phyloP scores from a whole-genome alignment of 2,797 vertebrate genomes.

The Hoplostethus mediterraneus region DNA sequence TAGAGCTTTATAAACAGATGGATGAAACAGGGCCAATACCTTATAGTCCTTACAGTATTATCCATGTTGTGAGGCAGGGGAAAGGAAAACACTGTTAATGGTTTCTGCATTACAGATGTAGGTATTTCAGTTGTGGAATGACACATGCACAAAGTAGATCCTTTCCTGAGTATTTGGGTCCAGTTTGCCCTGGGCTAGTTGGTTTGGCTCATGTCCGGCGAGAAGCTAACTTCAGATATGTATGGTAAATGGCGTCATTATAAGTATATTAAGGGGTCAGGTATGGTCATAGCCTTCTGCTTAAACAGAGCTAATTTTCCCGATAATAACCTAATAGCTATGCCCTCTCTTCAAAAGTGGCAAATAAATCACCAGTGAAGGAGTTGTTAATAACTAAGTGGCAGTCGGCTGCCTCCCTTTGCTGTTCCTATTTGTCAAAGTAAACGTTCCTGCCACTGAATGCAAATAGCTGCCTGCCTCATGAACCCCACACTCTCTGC shows the following conservation, averaged over 20 bases:
- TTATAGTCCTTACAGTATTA: slow-evolving; percentile 53
- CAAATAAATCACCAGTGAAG: slow-evolving; percentile 98
- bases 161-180: slow-evolving; percentile 50
- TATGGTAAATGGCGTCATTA: slow-evolving; percentile 99
- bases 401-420: slow-evolving; percentile 93
- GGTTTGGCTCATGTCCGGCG: slow-evolving; percentile 70
- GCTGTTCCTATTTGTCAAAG: slow-evolving; percentile 97
- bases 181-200: slow-evolving; percentile 62
- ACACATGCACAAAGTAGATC: slow-evolving; percentile 62
- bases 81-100: slow-evolving; percentile 45
- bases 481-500: slow-evolving; percentile 60
- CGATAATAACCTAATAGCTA: slow-evolving; percentile 96
- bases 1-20: slow-evolving; percentile 20
- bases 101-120: slow-evolving; percentile 50
- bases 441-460: slow-evolving; percentile 93
- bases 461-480: slow-evolving; percentile 86
- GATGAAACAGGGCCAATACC: slow-evolving; percentile 29
- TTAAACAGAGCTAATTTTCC: slow-evolving; percentile 98
- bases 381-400: slow-evolving; percentile 99
- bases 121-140: slow-evolving; percentile 54
- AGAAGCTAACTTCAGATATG: slow-evolving; percentile 89
- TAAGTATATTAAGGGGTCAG: slow-evolving; percentile 99
- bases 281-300: slow-evolving; percentile 91
- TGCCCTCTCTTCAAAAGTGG: slow-evolving; percentile 92
- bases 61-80: slow-evolving; percentile 52